A percentile compares a stretch with the other conserved stretches of the same genome.
Conservation (phyloP, 30 jellyfish, hydroid and myxozoan species). For the Calvadosia cruxmelitensis region DNA sequence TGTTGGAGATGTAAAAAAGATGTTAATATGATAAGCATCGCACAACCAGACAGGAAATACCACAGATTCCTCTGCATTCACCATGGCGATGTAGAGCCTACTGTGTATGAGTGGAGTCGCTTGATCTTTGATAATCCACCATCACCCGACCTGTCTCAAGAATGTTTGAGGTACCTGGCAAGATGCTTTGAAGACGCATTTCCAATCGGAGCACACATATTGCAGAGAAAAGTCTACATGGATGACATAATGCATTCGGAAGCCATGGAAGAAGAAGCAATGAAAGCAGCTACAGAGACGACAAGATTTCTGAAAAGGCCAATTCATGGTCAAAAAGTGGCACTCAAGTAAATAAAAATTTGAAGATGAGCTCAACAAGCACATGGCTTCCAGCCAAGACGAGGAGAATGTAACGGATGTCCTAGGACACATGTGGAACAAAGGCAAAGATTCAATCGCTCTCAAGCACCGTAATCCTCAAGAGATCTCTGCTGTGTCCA, state of each 20-base stretch:
- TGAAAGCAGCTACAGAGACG: constrained; percentile 24
- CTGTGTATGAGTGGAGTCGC: constrained; percentile 18
- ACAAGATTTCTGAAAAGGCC: constrained; percentile 37
- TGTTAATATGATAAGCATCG: constrained; percentile 32
- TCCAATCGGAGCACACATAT: constrained; percentile 30
- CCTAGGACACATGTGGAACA: neutral
- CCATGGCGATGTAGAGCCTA: constrained; percentile 20
- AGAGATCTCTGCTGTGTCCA: neutral
- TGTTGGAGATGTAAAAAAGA: constrained; percentile 35
- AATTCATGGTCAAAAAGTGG: constrained; percentile 52
- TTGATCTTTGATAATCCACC: constrained; percentile 42
- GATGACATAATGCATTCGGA: constrained; percentile 49
- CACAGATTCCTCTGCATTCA: constrained; percentile 50
- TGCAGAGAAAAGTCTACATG: constrained; percentile 43
- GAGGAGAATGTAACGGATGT: neutral
- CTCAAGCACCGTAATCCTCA: neutral
- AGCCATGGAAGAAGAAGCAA: constrained; percentile 33
- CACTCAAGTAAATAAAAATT: constrained; percentile 18
- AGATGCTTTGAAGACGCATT: constrained; percentile 7
- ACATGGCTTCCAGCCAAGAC: neutral
- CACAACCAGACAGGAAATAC: constrained; percentile 38
- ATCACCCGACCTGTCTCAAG: constrained; percentile 45
- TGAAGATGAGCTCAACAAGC: neutral
- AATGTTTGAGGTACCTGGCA: constrained; percentile 37
- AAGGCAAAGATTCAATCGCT: neutral